These are phyloP conservation scores for Fulmarus glacialis DNA, from an alignment of 2,113 vertebrate genomes.

Conservation along the genomic window DNA sequence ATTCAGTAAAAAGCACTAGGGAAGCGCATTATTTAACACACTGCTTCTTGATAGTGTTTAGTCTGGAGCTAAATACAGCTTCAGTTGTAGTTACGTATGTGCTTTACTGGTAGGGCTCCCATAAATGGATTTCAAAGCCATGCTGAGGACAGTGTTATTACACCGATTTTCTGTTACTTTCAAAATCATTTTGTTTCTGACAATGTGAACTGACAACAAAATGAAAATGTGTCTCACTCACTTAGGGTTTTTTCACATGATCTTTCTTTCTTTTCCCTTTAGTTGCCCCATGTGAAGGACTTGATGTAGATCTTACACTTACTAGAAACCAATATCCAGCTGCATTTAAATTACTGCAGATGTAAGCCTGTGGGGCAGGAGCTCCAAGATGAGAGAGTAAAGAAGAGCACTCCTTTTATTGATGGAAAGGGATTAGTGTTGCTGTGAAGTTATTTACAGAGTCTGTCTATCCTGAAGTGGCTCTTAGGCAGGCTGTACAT, in stretches of 20 bases:
- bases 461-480: not conserved
- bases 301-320: not conserved
- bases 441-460: not conserved
- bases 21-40: conserved; percentile 19
- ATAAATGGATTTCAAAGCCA: not conserved
- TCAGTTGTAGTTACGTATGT: not conserved
- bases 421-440: not conserved
- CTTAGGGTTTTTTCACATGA: not conserved
- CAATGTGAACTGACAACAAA: conserved; percentile 24
- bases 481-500: not conserved
- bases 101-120: not conserved
- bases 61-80: not conserved
- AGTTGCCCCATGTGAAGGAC: not conserved
- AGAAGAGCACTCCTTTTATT: not conserved
- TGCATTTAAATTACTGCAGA: not conserved
- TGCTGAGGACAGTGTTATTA: not conserved
- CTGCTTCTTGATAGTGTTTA: not conserved
- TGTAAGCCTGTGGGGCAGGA: not conserved
- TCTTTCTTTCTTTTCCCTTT: not conserved
- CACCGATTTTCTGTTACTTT: conserved; percentile 13
- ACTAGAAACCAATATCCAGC: not conserved
- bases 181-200: conserved; percentile 37
- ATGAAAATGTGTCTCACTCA: not conserved
- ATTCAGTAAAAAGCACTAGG: not conserved
- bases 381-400: not conserved